These are phyloP conservation scores for Platysteira castanea DNA, from an alignment of 2,113 vertebrate species.

Conservation along the genomic window DNA sequence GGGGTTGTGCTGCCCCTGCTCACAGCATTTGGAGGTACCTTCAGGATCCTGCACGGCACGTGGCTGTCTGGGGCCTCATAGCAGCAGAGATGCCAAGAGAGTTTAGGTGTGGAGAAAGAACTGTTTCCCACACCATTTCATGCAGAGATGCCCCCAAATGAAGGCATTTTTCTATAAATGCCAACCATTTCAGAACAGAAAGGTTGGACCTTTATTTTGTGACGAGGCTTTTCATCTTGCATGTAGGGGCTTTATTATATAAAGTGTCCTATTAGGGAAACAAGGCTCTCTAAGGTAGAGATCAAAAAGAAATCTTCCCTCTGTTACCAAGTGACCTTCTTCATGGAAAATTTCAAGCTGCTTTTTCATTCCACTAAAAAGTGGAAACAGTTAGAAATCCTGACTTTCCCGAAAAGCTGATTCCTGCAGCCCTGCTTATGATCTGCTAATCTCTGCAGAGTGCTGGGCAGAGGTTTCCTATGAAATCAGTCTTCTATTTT, in stretches of 20 bases:
- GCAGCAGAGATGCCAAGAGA: not conserved
- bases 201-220: not conserved
- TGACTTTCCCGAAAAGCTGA: constrained; percentile 33
- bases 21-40: not conserved
- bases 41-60: rapidly evolving
- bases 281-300: not conserved
- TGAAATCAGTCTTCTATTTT: not conserved
- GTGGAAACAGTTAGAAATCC: constrained; percentile 35
- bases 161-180: not conserved
- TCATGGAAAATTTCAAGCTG: not conserved
- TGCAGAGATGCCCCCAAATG: not conserved
- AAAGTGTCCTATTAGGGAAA: not conserved
- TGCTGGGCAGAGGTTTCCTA: not conserved
- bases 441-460: constrained; percentile 18
- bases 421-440: constrained; percentile 8
- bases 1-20: not conserved
- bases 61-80: rapidly evolving
- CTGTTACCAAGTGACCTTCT: not conserved
- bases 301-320: constrained; percentile 10
- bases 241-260: not conserved
- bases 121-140: not conserved
- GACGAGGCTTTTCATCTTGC: not conserved
- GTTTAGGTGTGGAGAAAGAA: not conserved
- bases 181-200: not conserved
- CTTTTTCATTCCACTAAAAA: constrained; percentile 16